Evolutionary conservation across 2,888 invertebrate species (phyloP), one percentile per base, ranked within the genome.

Genomic region (Eupithecia abbreviata): DNA sequence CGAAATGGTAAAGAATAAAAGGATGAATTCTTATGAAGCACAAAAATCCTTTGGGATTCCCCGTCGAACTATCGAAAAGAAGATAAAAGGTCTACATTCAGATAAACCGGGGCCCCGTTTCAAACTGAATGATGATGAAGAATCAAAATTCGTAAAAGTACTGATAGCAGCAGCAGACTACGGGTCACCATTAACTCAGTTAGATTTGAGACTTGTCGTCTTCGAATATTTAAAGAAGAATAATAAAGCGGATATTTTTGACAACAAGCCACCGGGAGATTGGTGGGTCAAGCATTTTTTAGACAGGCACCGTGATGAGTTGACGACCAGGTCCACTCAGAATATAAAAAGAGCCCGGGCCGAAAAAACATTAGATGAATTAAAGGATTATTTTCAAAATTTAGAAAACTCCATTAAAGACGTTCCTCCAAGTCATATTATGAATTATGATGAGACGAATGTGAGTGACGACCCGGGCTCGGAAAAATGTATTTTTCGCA

Each of bases 51-150:
- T n/a, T 62, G 30, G 55, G n/a, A 62, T 62, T 62, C 62, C 62
- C n/a, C 18, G 62, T 18, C 18, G 62, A 4, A 62, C 62, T 9
- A 62, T 62, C 30, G 62, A 62, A 62, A 62, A n/a, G 6, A 62
- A 62, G 5, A n/a, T 62, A 30, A 62, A 62, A 62, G n/a, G n/a
- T 18, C 18, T 62, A 62, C 62, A 62, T 62, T 18, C n/a, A n/a
- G n/a, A 62, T 62, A 62, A 62, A 62, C 62, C 62, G 62, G 62
- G 62, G n/a, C 62, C 62, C 62, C 62, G 62, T 47, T 47, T 47
- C 62, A 62, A 62, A 62, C 62, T 62, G 62, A 10, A 18, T 62
- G 62, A 62, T 6, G 18, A 62, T 18, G 62, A 62, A 30, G 18
- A 62, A 12, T 62, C n/a, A n/a, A n/a, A 62, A 18, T 62, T 62